Evolutionary conservation across 2,888 invertebrate genomes (phyloP), one percentile per base, ranked within the genome.

Genomic region (Andricus curvator): DNA sequence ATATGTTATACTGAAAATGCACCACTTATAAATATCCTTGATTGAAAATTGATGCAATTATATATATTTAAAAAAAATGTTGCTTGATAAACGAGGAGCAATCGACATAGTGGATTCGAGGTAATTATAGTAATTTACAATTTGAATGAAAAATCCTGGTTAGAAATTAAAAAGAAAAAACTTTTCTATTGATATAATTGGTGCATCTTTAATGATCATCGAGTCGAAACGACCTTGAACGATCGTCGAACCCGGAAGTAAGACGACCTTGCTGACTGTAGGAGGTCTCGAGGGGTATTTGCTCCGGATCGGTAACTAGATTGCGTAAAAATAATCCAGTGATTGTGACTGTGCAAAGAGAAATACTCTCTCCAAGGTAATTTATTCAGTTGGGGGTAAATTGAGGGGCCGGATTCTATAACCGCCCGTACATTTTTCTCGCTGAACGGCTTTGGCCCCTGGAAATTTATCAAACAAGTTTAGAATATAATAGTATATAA

Each of bases 221-320:
- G 78, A 66, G 60, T 13, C 48, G 56, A 70, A 65, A n/a, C 48
- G 82, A 85, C 84, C 87, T 87, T 81, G 83, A 81, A 67, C 81
- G 85, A 83, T 79, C 83, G 51, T 84, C 81, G 81, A 79, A 81
- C 84, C 86, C 86, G 88, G 87, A 88, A 89, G 80, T 82, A 51
- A 17, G 33, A 15, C 77, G 85, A 80, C 87, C 88, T 87, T 86
- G 84, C 65, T 67, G 68, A 41, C 33, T 65, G 62, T 41, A 15
- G 77, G 78, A 22, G 25, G 44, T 41, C 67, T 41, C 74, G 64
- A 66, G 60, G 80, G 80, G 74, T 29, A 79, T 78, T 79, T 66
- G 77, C 79, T 77, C 79, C 67, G 79, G 79, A 68, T 77, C 79
- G 74, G 65, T 68, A 44, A 56, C 64, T 78, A 74, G 78, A 80